A percentile compares a stretch with the other conserved stretches of the same genome.
phyloP scores from a whole-genome alignment of 2,888 invertebrate genomes.

The Mylabris sibirica region DNA sequence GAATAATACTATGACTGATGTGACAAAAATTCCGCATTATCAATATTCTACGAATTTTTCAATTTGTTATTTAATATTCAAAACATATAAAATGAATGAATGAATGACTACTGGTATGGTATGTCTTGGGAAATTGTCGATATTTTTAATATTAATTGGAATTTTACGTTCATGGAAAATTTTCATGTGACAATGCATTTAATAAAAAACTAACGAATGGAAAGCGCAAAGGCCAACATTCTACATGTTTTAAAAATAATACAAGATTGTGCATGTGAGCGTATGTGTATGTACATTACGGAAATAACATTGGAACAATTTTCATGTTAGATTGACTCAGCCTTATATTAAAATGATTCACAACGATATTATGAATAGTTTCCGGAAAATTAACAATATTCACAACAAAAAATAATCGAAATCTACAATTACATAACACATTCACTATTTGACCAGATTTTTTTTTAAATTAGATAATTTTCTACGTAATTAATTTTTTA shows the following conservation, averaged over 20 bases:
- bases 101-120: neutral
- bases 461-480: neutral
- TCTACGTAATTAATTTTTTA: neutral
- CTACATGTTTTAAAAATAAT: constrained; percentile 4
- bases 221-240: constrained; percentile 8
- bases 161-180: neutral
- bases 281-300: neutral
- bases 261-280: neutral
- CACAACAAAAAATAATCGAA: neutral
- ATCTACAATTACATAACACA: neutral
- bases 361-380: neutral
- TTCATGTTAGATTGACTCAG: constrained; percentile 3
- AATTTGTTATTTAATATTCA: constrained; percentile 1
- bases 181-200: neutral
- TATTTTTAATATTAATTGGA: neutral
- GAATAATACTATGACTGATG: neutral
- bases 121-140: neutral
- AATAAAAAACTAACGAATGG: neutral
- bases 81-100: too few species aligned
- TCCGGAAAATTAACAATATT: neutral
- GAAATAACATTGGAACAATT: neutral
- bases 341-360: constrained; percentile 1
- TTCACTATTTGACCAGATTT: neutral
- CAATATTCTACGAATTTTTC: neutral
- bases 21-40: neutral